Percentiles rank a stretch among this genome's conserved stretches.
Conservation (phyloP, 2,113 vertebrate genomes). For the Azemiops feae region DNA sequence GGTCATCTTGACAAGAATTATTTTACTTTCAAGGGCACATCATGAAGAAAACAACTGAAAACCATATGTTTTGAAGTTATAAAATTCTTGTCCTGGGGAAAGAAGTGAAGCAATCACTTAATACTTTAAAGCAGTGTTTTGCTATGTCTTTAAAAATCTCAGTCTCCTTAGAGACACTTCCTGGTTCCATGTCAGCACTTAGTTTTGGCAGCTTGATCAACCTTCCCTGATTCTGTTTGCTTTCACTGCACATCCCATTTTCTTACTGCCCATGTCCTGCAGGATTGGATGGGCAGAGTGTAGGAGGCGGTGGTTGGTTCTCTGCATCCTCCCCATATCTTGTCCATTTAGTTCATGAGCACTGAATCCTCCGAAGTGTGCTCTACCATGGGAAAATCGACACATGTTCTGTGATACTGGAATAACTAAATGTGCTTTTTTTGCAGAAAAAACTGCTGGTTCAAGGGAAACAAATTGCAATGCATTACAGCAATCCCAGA, state of each 20-base stretch:
- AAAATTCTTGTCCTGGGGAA: slow-evolving; percentile 61
- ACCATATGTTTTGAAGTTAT: slow-evolving; percentile 47
- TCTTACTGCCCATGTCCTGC: slow-evolving; percentile 79
- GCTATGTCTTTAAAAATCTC: slow-evolving; percentile 67
- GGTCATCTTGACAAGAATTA: slow-evolving; percentile 66
- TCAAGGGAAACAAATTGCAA: slow-evolving; percentile 93
- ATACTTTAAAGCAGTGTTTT: slow-evolving; percentile 61
- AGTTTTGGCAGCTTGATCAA: slow-evolving; percentile 80
- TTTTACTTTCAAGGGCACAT: slow-evolving; percentile 61
- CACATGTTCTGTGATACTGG: slow-evolving; percentile 63
- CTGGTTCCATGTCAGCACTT: slow-evolving; percentile 77
- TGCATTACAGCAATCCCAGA: slow-evolving; percentile 98
- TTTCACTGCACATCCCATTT: slow-evolving; percentile 79
- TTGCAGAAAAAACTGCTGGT: slow-evolving; percentile 96
- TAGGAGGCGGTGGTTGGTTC: slow-evolving; percentile 84
- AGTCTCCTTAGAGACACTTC: slow-evolving; percentile 79
- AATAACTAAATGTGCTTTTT: slow-evolving; percentile 79
- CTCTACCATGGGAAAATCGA: slow-evolving; percentile 88
- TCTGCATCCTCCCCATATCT: slow-evolving; percentile 80
- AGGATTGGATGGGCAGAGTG: slow-evolving; percentile 83
- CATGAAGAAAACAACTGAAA: slow-evolving; percentile 65
- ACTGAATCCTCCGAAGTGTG: slow-evolving; percentile 94
- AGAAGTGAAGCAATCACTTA: slow-evolving; percentile 67
- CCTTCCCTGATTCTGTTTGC: slow-evolving; percentile 77
- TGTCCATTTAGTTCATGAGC: slow-evolving; percentile 83